Base-by-base conservation (phyloP, 2,113 vertebrate species). In the Zosterops lateralis region DNA sequence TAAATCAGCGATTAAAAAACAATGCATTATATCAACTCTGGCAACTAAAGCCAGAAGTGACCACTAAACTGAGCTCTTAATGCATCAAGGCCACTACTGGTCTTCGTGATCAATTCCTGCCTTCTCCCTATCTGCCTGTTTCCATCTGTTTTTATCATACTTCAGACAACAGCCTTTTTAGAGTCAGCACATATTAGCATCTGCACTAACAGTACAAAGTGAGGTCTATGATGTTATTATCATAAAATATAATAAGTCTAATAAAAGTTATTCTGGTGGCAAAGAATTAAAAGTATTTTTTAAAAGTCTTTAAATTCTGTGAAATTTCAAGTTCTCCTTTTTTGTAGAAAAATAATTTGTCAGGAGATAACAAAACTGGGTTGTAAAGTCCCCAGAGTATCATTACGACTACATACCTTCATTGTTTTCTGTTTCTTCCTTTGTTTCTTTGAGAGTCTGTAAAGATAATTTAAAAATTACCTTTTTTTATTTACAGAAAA, bases 361-460 rank as follows among this genome's bases (percentile, higher is more conserved):
- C n/a, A 75, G 24, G 17, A 71, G 26, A 31, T 17, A 60, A 66
- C 5, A 89, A 47, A 78, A 67, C 16, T 6, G 7, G 7, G 2
- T n/a, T 78, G 19, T 50, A 56, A 93, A 87, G 13, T 58, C 87
- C 54, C 29, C 44, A 14, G 8, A 34, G 34, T 56, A 84, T 56
- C 10, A 62, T 48, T 29, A 29, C 36, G 38, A 67, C 22, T 72
- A 89, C 96, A 14, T 94, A 98, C 98, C 96, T 86, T 96, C 76
- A 86, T n/a, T 14, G 95, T 97, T 96, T 98, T 98, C 96, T 99
- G 98, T 89, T 98, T 98, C 90, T 98, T 99, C 96, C 98, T 99
- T 96, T 99, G 99, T 93, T 99, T 99, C 97, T 99, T 99, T 14
- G 99, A 99, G 17, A 98, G 96, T 75, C 99, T 99, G 95, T 57